phyloP scores from a whole-genome alignment of 2,113 vertebrate species.

The Sula dactylatra region DNA sequence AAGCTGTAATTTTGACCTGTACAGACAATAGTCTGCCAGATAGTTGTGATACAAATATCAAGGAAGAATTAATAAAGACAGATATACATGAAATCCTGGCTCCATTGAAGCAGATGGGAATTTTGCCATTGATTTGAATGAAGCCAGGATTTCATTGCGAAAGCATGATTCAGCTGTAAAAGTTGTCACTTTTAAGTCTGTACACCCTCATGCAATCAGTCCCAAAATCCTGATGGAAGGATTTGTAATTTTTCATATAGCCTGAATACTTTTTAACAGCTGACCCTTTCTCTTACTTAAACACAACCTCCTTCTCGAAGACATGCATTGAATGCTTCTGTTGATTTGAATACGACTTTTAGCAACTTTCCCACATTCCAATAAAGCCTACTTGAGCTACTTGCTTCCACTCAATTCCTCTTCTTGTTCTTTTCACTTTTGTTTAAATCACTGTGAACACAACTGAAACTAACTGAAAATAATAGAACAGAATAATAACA shows the following conservation, averaged over 20 bases:
- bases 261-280: constrained; percentile 14
- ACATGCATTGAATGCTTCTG: constrained; percentile 34
- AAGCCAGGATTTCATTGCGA: background rate
- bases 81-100: background rate
- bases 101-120: background rate
- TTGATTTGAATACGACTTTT: constrained; percentile 46
- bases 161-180: background rate
- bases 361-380: constrained; percentile 44
- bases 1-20: constrained; percentile 10
- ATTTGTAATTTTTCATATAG: constrained; percentile 43
- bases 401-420: background rate
- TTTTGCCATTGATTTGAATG: constrained; percentile 24
- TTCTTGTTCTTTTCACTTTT: constrained; percentile 19
- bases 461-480: constrained; percentile 30
- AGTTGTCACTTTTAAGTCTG: constrained; percentile 32
- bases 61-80: constrained; percentile 16
- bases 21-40: constrained; percentile 8
- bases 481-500: too few relatives aligned
- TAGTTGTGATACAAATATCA: background rate
- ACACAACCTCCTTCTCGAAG: background rate
- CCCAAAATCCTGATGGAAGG: constrained; percentile 17
- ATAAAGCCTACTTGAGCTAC: background rate
- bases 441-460: background rate
- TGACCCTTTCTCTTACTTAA: constrained; percentile 46
- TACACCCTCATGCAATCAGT: background rate